Conservation (phyloP, 2,888 invertebrate genomes). For the Aporophyla nigra region DNA sequence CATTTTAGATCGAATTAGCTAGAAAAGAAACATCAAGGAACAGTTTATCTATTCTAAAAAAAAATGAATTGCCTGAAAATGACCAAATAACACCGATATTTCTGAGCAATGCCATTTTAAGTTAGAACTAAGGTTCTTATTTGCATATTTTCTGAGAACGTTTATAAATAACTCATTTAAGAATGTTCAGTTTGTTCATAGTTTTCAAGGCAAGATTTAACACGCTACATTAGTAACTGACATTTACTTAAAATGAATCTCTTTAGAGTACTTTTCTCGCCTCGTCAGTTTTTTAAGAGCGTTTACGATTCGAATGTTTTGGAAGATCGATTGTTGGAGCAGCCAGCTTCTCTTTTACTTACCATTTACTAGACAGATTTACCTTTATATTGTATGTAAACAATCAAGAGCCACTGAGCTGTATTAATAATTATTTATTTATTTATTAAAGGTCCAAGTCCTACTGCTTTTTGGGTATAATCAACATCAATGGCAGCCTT, state of each 20-base stretch:
- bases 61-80: neutral
- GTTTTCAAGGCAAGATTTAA: slow-evolving; percentile 6
- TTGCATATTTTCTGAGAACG: slow-evolving; percentile 23
- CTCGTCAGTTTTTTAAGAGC: slow-evolving; percentile 4
- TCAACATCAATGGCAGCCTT: neutral
- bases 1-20: too few species aligned
- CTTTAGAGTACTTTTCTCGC: neutral
- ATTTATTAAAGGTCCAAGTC: neutral
- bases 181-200: neutral
- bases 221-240: neutral
- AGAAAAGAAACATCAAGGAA: neutral
- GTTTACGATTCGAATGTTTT: neutral
- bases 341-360: neutral
- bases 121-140: slow-evolving; percentile 4
- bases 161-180: neutral
- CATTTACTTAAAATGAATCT: neutral
- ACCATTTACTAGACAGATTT: neutral
- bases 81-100: neutral
- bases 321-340: neutral
- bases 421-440: neutral
- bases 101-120: slow-evolving; percentile 6
- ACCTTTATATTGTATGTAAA: neutral
- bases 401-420: neutral
- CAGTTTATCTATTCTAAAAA: neutral
- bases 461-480: neutral